These are phyloP conservation scores for Sorex araneus DNA, from an alignment of 2,113 vertebrate genomes.

Conservation along the genomic window DNA sequence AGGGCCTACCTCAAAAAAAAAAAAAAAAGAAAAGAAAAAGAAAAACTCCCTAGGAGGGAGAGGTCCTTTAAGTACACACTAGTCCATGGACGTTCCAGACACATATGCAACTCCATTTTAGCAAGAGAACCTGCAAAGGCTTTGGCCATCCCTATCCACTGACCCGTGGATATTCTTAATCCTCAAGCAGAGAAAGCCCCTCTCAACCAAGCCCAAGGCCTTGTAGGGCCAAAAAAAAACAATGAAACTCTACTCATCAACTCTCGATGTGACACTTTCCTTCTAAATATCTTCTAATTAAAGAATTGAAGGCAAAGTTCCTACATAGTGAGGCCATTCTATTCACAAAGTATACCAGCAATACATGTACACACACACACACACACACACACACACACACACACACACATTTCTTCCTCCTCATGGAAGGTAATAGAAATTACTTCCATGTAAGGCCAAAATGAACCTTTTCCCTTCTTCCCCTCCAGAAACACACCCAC, in stretches of 20 bases:
- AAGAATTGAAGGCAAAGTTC: not conserved
- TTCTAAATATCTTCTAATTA: slow-evolving; percentile 9
- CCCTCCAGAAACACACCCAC: not conserved
- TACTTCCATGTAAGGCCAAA: not conserved
- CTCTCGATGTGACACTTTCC: not conserved
- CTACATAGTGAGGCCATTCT: not conserved
- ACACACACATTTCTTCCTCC: too few relatives aligned
- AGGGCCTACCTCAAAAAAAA: not conserved
- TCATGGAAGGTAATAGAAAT: not conserved
- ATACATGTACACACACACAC: too few relatives aligned
- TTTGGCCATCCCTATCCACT: slow-evolving; percentile 42
- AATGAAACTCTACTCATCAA: slow-evolving; percentile 34
- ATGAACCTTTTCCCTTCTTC: not conserved
- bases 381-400: too few relatives aligned
- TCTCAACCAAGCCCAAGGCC: slow-evolving; percentile 3
- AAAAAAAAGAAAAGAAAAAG: too few relatives aligned
- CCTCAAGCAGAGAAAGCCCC: slow-evolving; percentile 43
- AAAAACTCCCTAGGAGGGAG: not conserved
- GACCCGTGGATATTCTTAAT: slow-evolving; percentile 53
- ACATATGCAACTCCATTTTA: not conserved
- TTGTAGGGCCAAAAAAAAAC: slow-evolving; percentile 53
- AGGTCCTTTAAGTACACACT: not conserved
- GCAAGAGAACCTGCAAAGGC: slow-evolving; percentile 9
- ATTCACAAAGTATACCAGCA: not conserved
- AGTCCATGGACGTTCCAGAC: not conserved